A percentile compares a stretch with the other conserved stretches of the same genome.
phyloP scores from a whole-genome alignment of 2,888 invertebrate species.

The Lepidonotus clava region DNA sequence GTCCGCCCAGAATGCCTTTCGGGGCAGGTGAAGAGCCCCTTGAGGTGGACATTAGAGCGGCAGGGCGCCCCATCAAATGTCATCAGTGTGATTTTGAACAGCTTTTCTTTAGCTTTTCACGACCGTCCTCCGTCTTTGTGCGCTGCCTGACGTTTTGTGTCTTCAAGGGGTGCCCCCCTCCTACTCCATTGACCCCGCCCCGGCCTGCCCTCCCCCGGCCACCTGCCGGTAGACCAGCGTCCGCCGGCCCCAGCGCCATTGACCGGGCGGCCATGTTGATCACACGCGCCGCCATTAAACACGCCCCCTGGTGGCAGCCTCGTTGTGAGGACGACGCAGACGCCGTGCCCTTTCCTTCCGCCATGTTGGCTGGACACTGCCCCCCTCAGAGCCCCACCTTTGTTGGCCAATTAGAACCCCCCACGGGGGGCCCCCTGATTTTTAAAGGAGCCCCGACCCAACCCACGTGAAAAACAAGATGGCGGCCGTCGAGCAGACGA shows the following conservation, averaged over 20 bases:
- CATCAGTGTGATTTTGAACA: conserved; percentile 44
- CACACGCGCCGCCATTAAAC: conserved; percentile 51
- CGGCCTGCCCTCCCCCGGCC: neutral
- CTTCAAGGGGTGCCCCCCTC: conserved; percentile 4
- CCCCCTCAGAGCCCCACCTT: neutral
- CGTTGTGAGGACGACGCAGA: conserved; percentile 39
- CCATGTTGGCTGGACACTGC: neutral
- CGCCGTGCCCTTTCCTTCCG: conserved; percentile 24
- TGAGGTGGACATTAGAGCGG: conserved; percentile 3
- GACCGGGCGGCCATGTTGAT: conserved; percentile 9
- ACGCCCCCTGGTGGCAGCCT: conserved; percentile 35
- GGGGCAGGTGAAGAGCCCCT: neutral
- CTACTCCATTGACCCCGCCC: conserved; percentile 8
- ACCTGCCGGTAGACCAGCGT: conserved; percentile 13
- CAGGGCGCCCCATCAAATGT: conserved; percentile 46
- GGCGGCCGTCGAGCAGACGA: conserved; percentile 16
- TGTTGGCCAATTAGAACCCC: conserved; percentile 2
- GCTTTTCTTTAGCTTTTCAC: conserved; percentile 48
- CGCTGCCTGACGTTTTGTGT: neutral
- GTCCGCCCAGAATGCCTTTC: conserved; percentile 28
- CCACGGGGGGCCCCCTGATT: neutral
- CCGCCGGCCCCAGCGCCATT: conserved; percentile 12
- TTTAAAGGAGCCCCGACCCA: neutral
- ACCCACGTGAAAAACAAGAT: conserved; percentile 45
- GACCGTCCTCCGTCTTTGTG: neutral